Evolutionary conservation across 2,888 invertebrate genomes (phyloP).

Genomic region (Nemurella pictetii): DNA sequence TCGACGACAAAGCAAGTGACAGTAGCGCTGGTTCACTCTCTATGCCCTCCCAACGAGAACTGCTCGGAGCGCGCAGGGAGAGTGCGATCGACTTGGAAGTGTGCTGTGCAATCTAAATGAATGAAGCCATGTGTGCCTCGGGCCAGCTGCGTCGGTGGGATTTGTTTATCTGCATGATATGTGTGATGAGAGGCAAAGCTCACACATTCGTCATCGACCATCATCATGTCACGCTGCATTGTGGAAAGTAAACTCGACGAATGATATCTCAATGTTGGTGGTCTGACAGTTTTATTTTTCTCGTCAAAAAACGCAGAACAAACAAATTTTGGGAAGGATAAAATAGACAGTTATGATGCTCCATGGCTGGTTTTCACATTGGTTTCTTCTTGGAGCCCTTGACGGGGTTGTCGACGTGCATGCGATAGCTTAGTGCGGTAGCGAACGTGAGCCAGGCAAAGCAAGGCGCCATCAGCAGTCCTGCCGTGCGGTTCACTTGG

Average conservation of each 20-base stretch:
- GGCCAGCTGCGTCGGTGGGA: neutral
- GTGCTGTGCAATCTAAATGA: neutral
- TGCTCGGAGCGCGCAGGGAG: neutral
- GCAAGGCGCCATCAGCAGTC: slow-evolving; percentile 73
- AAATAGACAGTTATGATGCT: neutral
- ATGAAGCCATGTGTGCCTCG: neutral
- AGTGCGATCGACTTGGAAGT: neutral
- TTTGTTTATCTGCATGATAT: neutral
- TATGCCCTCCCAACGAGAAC: neutral
- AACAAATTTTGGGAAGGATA: too few species aligned
- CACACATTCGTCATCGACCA: too few species aligned
- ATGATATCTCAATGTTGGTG: too few species aligned
- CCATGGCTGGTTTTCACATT: neutral
- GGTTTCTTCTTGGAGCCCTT: neutral
- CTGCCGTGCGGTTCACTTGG: slow-evolving; percentile 65
- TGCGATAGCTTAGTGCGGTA: slow-evolving; percentile 65
- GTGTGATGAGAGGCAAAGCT: too few species aligned
- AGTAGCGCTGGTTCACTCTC: neutral
- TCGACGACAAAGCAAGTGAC: too few species aligned
- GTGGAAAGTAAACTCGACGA: too few species aligned
- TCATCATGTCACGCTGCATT: too few species aligned
- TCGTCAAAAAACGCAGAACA: too few species aligned
- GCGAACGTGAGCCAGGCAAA: slow-evolving; percentile 74
- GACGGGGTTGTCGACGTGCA: slow-evolving; percentile 63
- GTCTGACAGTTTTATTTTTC: too few species aligned